Evolutionary conservation across 2,113 vertebrate genomes (phyloP), one percentile per base, ranked within the genome.

Genomic region (Sorex araneus): DNA sequence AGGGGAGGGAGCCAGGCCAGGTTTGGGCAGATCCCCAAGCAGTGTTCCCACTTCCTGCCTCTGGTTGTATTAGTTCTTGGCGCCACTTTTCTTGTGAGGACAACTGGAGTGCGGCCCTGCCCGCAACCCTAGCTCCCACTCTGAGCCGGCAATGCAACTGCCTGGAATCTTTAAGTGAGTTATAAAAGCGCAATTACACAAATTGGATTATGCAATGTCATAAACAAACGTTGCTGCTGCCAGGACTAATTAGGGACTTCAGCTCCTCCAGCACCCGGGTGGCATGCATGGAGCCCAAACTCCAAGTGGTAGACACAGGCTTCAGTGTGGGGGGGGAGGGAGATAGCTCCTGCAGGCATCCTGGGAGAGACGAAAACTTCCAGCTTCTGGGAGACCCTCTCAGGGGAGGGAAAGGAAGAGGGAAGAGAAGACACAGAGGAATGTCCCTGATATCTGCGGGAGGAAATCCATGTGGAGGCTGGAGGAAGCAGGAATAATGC

Each of bases 211-310:
- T 83, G 40, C 71, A 88, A 93, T 27, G 19, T 74, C 69, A 92
- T 93, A 92, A 92, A 94, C 82, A 96, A 94, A 74, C 80, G 45
- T 40, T 95, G 84, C 63, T 84, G 28, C 57, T 96, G 94, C 74
- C 90, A 94, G 87, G 30, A 78, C 60, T 87, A 93, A 94, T 94
- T 96, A 95, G 45, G 73, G 30, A 76, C 47, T 69, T 74, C 25
- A 84, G 23, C 3, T 27, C 8, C 45, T 78, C 19, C 15, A 28
- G 25, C 9, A 9, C 47, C 47, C 47, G 13, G 2, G 47, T 47
- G 11, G 50, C 64, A 47, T 40, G 47, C 50, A 54, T 2, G n/a
- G 28, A 2, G 1, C 18, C 25, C 6, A 5, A 63, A 54, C 57
- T 76, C 36, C 30, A 43, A 84, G 34, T 1, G 71, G 43, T 32